Evolutionary conservation across 2,888 invertebrate species (phyloP).

Genomic region (Epistrophe eligans): DNA sequence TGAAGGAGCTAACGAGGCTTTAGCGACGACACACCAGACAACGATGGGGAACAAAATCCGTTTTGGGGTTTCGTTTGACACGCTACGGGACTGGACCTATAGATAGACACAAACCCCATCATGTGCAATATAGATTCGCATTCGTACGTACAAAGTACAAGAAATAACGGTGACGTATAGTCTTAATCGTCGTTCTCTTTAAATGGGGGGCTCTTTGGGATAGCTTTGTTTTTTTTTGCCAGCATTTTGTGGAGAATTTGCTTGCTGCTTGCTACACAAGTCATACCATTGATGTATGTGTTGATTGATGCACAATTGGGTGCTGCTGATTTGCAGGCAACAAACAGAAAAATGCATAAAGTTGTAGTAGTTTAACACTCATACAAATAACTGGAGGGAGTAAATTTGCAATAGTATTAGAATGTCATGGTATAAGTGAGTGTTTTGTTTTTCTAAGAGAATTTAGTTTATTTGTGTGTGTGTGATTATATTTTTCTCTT

Average conservation of each 20-base stretch:
- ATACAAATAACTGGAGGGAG: background rate
- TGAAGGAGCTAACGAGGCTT: slow-evolving; percentile 65
- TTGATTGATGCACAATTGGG: slow-evolving; percentile 33
- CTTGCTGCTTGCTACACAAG: background rate
- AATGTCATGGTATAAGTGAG: slow-evolving; percentile 18
- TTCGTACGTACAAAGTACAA: slow-evolving; percentile 40
- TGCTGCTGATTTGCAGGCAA: slow-evolving; percentile 33
- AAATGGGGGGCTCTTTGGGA: slow-evolving; percentile 5
- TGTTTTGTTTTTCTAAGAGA: slow-evolving; percentile 40
- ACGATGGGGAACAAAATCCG: slow-evolving; percentile 77
- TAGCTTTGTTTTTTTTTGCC: background rate
- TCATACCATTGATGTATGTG: background rate
- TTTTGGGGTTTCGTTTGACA: slow-evolving; percentile 76
- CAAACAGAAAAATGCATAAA: background rate
- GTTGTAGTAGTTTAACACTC: slow-evolving; percentile 30
- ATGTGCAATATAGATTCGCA: slow-evolving; percentile 64
- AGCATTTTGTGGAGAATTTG: slow-evolving; percentile 6
- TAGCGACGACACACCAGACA: slow-evolving; percentile 71
- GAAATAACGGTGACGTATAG: slow-evolving; percentile 19
- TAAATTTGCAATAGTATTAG: background rate
- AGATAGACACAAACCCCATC: slow-evolving; percentile 26
- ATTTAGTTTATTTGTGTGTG: background rate
- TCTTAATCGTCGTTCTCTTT: slow-evolving; percentile 42
- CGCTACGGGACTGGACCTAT: slow-evolving; percentile 62
- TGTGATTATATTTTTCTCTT: slow-evolving; percentile 42